Evolutionary conservation across 2,113 vertebrate genomes (phyloP), one percentile per base, ranked within the genome.

Genomic region (Platysteira castanea): DNA sequence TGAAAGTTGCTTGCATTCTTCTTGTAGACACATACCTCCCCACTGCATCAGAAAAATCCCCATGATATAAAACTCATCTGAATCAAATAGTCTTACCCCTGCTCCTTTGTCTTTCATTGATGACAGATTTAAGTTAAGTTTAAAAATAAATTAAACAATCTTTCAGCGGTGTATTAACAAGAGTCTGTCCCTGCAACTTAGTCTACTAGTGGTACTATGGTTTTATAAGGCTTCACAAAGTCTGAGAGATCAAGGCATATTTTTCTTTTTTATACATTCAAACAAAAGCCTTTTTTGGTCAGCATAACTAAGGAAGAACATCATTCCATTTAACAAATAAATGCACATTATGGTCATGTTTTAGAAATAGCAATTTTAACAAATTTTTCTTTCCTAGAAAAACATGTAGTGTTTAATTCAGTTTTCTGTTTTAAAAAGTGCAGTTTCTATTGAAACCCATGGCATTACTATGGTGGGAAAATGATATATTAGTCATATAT

Each of bases 1-100:
- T 90, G 90, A 83, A 97, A 94, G 82, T 63, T 91, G 28, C 71
- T 89, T 65, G 9, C 52, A 27, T 54, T 61, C 28, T 64, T 71
- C 53, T 65, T 79, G 23, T 82, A 52, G 60, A n/a, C 24, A 75
- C 22, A 10, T 4, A 8, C 31, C 23, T 69, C 23, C 41, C 7
- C 27, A 59, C 33, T 0, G 0, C 39, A 35, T 71, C 30, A 47
- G 47, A 84, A 87, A 53, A 85, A 56, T 14, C 4, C 6, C 20
- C 0, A 0, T 60, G 37, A 27, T 73, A 13, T 49, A 30, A 79
- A 49, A 46, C 10, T 37, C 17, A 26, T 42, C 52, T 79, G 47
- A 74, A 90, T 63, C 44, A 56, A n/a, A 47, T 22, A 30, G 13
- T 60, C 75, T 53, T 60, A 53, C 3, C 7, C 10, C 27, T 86